A percentile compares a stretch with the other conserved stretches of the same genome.
Evolutionary conservation across 1,140 invertebrate genomes (phyloP).

Genomic region (Solenopsis invicta): DNA sequence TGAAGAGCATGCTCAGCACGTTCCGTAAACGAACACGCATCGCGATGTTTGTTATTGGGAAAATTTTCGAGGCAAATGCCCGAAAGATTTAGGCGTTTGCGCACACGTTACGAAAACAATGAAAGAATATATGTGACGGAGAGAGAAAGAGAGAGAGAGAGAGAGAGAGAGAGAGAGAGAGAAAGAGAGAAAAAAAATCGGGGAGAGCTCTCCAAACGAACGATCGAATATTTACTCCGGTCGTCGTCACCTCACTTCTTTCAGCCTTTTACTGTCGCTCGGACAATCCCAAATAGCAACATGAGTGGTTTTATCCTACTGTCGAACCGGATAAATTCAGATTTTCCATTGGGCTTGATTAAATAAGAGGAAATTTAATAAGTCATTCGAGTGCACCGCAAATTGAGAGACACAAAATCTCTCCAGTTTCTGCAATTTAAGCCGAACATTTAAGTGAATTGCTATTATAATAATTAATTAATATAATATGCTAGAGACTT

Average conservation of each 20-base stretch:
- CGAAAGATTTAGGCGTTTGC: constrained; percentile 52
- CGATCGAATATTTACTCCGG: constrained; percentile 77
- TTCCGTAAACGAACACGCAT: constrained; percentile 64
- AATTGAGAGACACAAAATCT: not conserved
- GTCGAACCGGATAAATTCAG: constrained; percentile 57
- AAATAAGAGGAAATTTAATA: constrained; percentile 68
- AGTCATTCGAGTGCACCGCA: constrained; percentile 34
- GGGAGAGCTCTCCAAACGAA: constrained; percentile 57
- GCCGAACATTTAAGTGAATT: not conserved
- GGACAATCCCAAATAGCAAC: constrained; percentile 63
- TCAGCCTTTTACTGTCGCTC: constrained; percentile 46
- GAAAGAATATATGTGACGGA: not conserved
- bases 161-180: not conserved
- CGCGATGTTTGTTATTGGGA: constrained; percentile 46
- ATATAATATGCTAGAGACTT: constrained; percentile 13
- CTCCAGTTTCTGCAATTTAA: not conserved
- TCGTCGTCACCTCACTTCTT: constrained; percentile 21
- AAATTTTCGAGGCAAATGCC: constrained; percentile 61
- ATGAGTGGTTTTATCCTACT: constrained; percentile 54
- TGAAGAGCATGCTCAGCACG: constrained; percentile 43
- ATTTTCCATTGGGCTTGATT: constrained; percentile 53
- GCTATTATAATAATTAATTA: not conserved
- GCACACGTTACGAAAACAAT: constrained; percentile 73
- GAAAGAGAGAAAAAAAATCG: not conserved
- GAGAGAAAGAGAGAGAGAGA: not conserved